Evolutionary conservation across 1,140 invertebrate genomes (phyloP), one percentile per base, ranked within the genome.

Genomic region (Babylonia areolata): DNA sequence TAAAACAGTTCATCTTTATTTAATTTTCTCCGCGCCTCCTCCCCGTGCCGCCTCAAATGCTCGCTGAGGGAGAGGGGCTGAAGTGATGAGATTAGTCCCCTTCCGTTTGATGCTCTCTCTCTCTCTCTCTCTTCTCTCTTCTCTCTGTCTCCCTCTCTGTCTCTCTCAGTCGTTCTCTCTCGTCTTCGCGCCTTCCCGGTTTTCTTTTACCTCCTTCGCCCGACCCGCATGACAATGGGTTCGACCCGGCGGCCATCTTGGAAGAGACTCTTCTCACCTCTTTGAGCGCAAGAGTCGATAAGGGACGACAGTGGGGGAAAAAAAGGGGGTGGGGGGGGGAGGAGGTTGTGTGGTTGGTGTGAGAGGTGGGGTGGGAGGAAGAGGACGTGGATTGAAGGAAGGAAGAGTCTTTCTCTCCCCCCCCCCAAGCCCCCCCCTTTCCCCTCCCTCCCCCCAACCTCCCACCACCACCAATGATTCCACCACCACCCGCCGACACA

Each of bases 1-100:
- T 83, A 87, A 87, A 87, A 87, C 86, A 87, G 86, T 87, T 87
- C 86, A 87, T 87, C 86, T 87, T 87, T 87, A 87, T 87, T 87
- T 87, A 87, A 87, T 87, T 87, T 87, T 77, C 75, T 84, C 42
- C 46, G 58, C 31, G 23, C 58, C 46, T n/a, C 12, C 51, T 64
- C 46, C 31, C 51, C 31, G 39, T 79, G 33, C 73, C 54, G 39
- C 39, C 82, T 81, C 35, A 84, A 87, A 87, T 58, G 81, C 82
- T 28, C 82, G 81, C 86, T 71, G 33, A 54, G 82, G 86, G 82
- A 87, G 81, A 69, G 58, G 82, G 33, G 79, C 37, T 80, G 71
- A n/a, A n/a, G n/a, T 80, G 86, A 87, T 84, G 81, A 84, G 64
- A 87, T 87, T 87, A 87, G 54, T 77, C 75, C 31, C 75, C 31